phyloP scores from a whole-genome alignment of 2,113 vertebrate species.

The Montifringilla adamsi region DNA sequence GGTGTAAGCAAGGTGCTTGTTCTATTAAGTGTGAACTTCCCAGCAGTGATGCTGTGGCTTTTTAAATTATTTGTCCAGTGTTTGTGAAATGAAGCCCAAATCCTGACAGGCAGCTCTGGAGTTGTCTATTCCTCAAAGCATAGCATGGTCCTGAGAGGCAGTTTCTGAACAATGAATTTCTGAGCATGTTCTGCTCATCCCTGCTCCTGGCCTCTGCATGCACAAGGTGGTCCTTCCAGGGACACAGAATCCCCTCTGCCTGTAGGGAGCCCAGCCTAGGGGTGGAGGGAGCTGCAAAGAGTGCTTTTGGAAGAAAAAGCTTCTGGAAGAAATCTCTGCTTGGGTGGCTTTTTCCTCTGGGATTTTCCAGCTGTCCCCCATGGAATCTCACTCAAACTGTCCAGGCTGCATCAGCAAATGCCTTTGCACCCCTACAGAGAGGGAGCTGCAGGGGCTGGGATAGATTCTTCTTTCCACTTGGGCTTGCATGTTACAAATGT shows the following conservation, averaged over 20 bases:
- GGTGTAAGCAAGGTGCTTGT: not conserved
- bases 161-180: not conserved
- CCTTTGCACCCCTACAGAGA: not conserved
- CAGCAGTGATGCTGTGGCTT: not conserved
- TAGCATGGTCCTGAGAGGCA: not conserved
- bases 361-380: not conserved
- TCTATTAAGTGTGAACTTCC: not conserved
- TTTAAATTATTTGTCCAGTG: not conserved
- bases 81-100: not conserved
- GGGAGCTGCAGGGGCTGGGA: not conserved
- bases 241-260: not conserved
- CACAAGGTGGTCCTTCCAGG: rapidly evolving
- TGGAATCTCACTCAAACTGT: not conserved
- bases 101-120: not conserved
- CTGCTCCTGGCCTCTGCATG: not conserved
- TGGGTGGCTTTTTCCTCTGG: rapidly evolving
- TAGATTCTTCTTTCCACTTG: not conserved
- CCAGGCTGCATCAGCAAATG: not conserved
- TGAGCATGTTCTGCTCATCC: rapidly evolving
- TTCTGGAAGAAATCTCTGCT: not conserved
- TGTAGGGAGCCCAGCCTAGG: not conserved
- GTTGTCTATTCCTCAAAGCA: not conserved
- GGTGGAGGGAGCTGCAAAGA: not conserved
- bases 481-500: not conserved
- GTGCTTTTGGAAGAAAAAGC: not conserved